These are phyloP conservation scores for Leptinotarsa tumamoca DNA, from an alignment of 2,888 invertebrate genomes.

Conservation along the genomic window DNA sequence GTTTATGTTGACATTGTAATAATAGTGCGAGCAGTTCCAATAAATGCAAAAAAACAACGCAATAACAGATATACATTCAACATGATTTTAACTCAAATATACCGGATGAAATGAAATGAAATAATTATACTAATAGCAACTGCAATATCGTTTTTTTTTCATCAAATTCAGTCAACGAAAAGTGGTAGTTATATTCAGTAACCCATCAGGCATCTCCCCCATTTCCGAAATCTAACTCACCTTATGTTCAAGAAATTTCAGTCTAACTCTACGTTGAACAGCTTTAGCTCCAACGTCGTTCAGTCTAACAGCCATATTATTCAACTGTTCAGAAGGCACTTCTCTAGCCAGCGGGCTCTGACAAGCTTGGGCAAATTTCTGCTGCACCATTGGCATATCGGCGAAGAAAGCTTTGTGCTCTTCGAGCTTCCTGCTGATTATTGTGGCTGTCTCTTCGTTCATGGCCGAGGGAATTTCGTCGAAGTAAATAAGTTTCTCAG, in stretches of 20 bases:
- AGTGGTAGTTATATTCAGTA: no score
- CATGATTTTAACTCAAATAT: no score
- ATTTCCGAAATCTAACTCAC: constrained; percentile 56
- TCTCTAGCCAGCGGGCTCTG: constrained; percentile 76
- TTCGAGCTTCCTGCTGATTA: constrained; percentile 88
- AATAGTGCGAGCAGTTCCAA: no score
- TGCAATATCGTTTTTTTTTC: no score
- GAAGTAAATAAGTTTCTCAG: constrained; percentile 83
- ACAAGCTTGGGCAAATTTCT: constrained; percentile 82
- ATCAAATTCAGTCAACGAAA: no score
- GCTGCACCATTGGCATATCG: constrained; percentile 81
- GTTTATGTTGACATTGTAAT: no score
- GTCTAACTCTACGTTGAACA: constrained; percentile 83
- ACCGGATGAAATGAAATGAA: no score
- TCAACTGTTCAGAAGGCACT: constrained; percentile 84
- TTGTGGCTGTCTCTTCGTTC: constrained; percentile 90
- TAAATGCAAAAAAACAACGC: no score
- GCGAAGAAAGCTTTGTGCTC: constrained; percentile 92
- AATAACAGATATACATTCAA: no score
- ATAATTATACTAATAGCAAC: no score
- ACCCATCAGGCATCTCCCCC: no score
- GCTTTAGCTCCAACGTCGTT: constrained; percentile 81
- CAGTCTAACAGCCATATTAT: constrained; percentile 83
- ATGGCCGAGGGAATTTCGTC: constrained; percentile 86
- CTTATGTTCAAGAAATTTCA: constrained; percentile 93